Conservation (phyloP, 2,797 vertebrate species). For the Agapornis canus region DNA sequence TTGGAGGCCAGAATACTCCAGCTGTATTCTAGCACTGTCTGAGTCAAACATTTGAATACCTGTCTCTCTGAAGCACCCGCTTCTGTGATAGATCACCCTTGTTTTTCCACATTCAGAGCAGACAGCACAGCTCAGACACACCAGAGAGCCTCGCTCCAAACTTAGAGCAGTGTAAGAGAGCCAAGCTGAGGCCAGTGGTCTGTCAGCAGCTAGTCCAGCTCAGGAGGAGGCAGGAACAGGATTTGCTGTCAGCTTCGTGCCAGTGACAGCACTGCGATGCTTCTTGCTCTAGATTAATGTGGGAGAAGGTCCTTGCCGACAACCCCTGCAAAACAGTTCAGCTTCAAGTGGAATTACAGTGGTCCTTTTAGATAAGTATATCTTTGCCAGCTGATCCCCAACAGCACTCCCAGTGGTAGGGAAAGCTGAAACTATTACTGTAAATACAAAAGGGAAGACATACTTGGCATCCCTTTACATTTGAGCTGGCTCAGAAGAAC, state of each 20-base stretch:
- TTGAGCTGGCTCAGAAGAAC: slow-evolving; percentile 66
- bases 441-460: slow-evolving; percentile 71
- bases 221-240: slow-evolving; percentile 27
- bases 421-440: slow-evolving; percentile 66
- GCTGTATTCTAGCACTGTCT: not conserved
- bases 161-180: not conserved
- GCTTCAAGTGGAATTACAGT: slow-evolving; percentile 49
- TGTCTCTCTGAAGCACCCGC: not conserved
- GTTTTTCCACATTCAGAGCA: slow-evolving; percentile 13
- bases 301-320: slow-evolving; percentile 49
- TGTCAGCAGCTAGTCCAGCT: slow-evolving; percentile 36
- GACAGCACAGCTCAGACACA: not conserved
- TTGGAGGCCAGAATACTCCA: not conserved
- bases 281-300: slow-evolving; percentile 42
- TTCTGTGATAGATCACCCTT: not conserved
- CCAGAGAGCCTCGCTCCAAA: slow-evolving; percentile 2
- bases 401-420: slow-evolving; percentile 54
- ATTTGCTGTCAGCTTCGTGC: slow-evolving; percentile 48
- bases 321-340: slow-evolving; percentile 49
- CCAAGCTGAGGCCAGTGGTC: slow-evolving; percentile 38
- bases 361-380: slow-evolving; percentile 50
- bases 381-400: slow-evolving; percentile 60
- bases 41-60: not conserved
- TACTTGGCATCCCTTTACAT: slow-evolving; percentile 69
- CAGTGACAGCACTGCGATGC: not conserved